These are phyloP conservation scores for Ephestia elutella DNA, from an alignment of 1,140 invertebrate genomes.

Conservation along the genomic window DNA sequence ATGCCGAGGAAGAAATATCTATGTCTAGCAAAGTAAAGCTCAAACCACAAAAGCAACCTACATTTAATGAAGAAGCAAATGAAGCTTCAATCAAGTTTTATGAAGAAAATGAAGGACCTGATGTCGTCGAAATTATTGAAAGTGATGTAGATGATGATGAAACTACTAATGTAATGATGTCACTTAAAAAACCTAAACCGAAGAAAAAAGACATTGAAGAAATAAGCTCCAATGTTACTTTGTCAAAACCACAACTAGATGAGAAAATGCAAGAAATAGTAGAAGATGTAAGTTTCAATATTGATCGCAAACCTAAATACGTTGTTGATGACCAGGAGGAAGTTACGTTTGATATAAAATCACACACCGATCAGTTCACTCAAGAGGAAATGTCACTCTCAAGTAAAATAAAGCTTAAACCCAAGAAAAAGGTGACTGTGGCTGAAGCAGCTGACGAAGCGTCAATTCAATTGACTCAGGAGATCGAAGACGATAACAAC, in stretches of 20 bases:
- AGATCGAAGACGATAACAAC: conserved; percentile 77
- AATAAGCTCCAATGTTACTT: conserved; percentile 33
- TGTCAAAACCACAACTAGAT: conserved; percentile 40
- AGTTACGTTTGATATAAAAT: conserved; percentile 74
- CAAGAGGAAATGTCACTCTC: conserved; percentile 88
- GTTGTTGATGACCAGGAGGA: conserved; percentile 74
- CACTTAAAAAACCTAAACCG: conserved; percentile 43
- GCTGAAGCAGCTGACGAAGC: conserved; percentile 82
- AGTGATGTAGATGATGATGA: conserved; percentile 78
- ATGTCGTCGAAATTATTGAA: conserved; percentile 82
- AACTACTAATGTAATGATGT: conserved; percentile 48
- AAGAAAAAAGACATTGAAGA: conserved; percentile 33
- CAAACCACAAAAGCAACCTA: conserved; percentile 80
- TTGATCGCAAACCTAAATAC: conserved; percentile 69
- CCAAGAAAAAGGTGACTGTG: conserved; percentile 77
- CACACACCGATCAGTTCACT: conserved; percentile 72
- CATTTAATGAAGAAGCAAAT: conserved; percentile 82
- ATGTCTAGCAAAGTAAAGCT: conserved; percentile 87
- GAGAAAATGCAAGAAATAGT: conserved; percentile 50
- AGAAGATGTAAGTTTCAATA: conserved; percentile 72
- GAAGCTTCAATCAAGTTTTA: conserved; percentile 83
- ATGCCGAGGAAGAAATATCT: conserved; percentile 89
- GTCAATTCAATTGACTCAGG: conserved; percentile 80
- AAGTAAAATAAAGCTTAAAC: conserved; percentile 82
- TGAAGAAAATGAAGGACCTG: conserved; percentile 75